A percentile compares a stretch with the other conserved stretches of the same genome.
Conservation (phyloP, 2,797 vertebrate species). For the Uromys caudimaculatus region DNA sequence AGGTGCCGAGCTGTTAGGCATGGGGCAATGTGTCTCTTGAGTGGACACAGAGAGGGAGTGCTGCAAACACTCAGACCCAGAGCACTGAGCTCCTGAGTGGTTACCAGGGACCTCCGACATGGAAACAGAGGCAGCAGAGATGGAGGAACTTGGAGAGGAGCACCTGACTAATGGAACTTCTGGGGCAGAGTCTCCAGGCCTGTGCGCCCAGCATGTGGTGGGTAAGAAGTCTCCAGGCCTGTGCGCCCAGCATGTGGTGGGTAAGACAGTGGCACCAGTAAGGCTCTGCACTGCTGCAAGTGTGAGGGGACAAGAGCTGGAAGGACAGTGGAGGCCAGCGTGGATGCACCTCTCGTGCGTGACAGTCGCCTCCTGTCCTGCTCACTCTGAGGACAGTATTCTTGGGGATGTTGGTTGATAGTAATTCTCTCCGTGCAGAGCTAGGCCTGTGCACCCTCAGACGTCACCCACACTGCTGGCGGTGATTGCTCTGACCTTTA, state of each 20-base stretch:
- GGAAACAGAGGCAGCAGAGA: not conserved
- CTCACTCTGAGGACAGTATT: constrained; percentile 60
- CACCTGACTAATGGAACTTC: not conserved
- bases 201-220: not conserved
- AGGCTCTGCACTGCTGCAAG: not conserved
- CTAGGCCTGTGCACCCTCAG: not conserved
- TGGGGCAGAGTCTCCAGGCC: not conserved
- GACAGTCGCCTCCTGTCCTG: not conserved
- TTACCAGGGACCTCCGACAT: not conserved
- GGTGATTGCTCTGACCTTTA: constrained; percentile 49
- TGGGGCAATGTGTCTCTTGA: not conserved
- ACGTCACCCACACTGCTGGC: not conserved
- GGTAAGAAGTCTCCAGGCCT: constrained; percentile 6
- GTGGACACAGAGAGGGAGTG: not conserved
- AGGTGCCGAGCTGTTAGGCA: not conserved
- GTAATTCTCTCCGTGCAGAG: constrained; percentile 19
- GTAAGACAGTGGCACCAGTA: not conserved
- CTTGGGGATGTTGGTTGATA: constrained; percentile 23
- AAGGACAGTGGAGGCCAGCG: not conserved
- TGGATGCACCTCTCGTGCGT: not conserved
- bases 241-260: not conserved
- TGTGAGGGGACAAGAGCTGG: not conserved
- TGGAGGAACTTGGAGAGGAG: not conserved
- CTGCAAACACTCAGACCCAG: not conserved
- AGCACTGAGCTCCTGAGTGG: not conserved